Evolutionary conservation across 2,888 invertebrate genomes (phyloP).

Genomic region (Gastracanthus pulcherrimus): DNA sequence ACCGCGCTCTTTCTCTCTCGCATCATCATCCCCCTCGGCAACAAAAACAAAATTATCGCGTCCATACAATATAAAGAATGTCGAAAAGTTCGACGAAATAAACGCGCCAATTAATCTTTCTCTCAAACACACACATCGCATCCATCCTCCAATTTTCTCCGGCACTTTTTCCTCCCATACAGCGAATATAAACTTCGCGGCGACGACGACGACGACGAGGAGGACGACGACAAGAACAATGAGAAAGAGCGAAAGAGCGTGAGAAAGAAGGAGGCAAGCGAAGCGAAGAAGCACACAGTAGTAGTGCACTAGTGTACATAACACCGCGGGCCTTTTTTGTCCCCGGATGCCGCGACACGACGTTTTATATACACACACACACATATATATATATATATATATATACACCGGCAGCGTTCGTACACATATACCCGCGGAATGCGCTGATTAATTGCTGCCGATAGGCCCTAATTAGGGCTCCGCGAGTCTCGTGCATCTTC

Average conservation of each 20-base stretch:
- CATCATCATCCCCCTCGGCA: not conserved
- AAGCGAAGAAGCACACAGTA: too few relatives aligned
- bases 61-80: not conserved
- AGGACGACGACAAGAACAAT: slow-evolving; percentile 31
- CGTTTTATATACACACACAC: not conserved
- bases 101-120: slow-evolving; percentile 31
- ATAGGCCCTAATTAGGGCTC: slow-evolving; percentile 34
- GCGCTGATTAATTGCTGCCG: slow-evolving; percentile 48
- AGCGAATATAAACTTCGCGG: too few relatives aligned
- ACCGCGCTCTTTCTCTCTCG: not conserved
- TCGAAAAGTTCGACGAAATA: slow-evolving; percentile 29
- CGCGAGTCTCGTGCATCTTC: too few relatives aligned
- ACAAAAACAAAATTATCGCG: slow-evolving; percentile 7
- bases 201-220: not conserved
- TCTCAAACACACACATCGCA: too few relatives aligned
- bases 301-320: too few relatives aligned
- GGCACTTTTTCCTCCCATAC: not conserved
- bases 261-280: slow-evolving; percentile 59
- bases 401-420: too few relatives aligned
- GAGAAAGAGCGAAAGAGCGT: slow-evolving; percentile 58
- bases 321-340: slow-evolving; percentile 30
- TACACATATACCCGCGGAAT: too few relatives aligned
- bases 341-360: slow-evolving; percentile 17
- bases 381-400: too few relatives aligned
- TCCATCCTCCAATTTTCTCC: slow-evolving; percentile 3